Percentiles rank a stretch among this genome's conserved stretches.
Evolutionary conservation across 2,113 vertebrate species (phyloP).

Genomic region (Psophia crepitans): DNA sequence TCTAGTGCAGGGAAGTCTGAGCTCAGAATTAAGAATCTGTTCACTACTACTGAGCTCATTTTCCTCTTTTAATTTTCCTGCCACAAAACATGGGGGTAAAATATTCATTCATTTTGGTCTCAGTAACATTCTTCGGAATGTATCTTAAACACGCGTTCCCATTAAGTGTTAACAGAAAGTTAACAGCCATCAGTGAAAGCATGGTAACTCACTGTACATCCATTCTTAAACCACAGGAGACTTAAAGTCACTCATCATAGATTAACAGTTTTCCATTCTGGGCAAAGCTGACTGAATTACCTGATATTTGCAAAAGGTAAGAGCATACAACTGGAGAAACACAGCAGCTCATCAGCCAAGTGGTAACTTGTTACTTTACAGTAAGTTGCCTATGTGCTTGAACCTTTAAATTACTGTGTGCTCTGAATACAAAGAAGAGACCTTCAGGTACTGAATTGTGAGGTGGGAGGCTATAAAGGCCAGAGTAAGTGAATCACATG

Average conservation of each 20-base stretch:
- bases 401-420: neutral
- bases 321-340: neutral
- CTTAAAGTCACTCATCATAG: neutral
- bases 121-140: neutral
- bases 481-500: neutral
- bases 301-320: neutral
- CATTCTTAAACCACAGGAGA: neutral
- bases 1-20: neutral
- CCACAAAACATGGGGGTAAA: rapidly evolving
- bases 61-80: neutral
- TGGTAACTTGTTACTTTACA: neutral
- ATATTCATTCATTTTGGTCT: neutral
- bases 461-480: neutral
- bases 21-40: neutral
- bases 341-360: neutral
- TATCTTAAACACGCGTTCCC: neutral
- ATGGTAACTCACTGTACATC: neutral
- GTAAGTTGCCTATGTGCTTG: neutral
- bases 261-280: neutral
- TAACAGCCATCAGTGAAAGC: neutral
- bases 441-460: neutral
- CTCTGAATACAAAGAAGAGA: neutral
- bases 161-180: neutral
- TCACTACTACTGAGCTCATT: neutral
- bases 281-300: neutral